phyloP scores from a whole-genome alignment of 2,797 vertebrate genomes.

The Melanotaenia boesemani region DNA sequence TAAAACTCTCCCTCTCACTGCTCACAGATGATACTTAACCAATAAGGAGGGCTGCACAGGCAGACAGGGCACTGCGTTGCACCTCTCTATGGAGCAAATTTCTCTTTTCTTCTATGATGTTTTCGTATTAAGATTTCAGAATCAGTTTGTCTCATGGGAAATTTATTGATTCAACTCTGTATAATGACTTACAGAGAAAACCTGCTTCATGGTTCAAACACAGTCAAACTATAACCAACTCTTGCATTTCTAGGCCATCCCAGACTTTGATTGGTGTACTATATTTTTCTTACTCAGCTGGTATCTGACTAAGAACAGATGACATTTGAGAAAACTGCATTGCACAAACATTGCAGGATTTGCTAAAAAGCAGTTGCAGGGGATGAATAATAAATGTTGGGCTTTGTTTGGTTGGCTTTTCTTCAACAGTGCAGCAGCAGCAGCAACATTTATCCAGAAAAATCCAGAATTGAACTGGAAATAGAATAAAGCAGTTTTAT shows the following conservation, averaged over 20 bases:
- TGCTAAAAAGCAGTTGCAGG: slow-evolving; percentile 11
- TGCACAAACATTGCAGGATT: slow-evolving; percentile 17
- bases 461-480: not conserved
- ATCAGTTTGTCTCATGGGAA: slow-evolving; percentile 38
- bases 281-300: slow-evolving; percentile 33
- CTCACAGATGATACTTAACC: slow-evolving; percentile 35
- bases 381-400: slow-evolving; percentile 42
- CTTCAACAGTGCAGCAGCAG: not conserved
- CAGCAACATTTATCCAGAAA: not conserved
- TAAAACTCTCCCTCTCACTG: slow-evolving; percentile 16
- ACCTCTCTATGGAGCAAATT: slow-evolving; percentile 44
- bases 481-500: not conserved
- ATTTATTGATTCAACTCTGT: slow-evolving; percentile 44
- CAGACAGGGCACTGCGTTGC: slow-evolving; percentile 42
- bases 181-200: slow-evolving; percentile 34
- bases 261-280: slow-evolving; percentile 36
- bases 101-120: slow-evolving; percentile 37
- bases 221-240: slow-evolving; percentile 2
- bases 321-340: slow-evolving; percentile 30
- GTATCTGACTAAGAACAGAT: slow-evolving; percentile 35
- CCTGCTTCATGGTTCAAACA: slow-evolving; percentile 12
- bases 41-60: slow-evolving; percentile 38
- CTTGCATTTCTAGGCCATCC: slow-evolving; percentile 39
- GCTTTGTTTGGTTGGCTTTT: slow-evolving; percentile 13
- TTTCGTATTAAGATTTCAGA: slow-evolving; percentile 48